Conservation (phyloP, 2,888 invertebrate genomes). For the Leptinotarsa tumamoca region DNA sequence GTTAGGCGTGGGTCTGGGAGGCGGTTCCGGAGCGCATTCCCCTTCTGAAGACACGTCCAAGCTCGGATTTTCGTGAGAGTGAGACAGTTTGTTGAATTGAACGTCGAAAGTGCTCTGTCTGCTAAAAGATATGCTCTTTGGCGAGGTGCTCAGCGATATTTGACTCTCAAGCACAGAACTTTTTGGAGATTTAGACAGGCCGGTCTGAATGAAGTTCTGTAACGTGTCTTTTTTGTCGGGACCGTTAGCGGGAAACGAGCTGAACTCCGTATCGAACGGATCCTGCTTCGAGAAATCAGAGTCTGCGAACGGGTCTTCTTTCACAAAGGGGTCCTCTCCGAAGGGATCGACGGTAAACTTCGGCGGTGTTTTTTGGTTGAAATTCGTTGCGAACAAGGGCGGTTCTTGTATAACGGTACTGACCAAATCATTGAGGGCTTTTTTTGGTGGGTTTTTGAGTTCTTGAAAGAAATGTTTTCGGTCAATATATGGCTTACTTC, state of each 20-base stretch:
- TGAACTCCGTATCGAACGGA: slow-evolving; percentile 71
- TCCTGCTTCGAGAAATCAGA: slow-evolving; percentile 71
- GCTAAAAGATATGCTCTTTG: slow-evolving; percentile 63
- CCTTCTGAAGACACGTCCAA: slow-evolving; percentile 63
- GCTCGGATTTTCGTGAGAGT: slow-evolving; percentile 61
- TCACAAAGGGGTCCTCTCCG: slow-evolving; percentile 81
- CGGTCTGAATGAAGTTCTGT: slow-evolving; percentile 43
- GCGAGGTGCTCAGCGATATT: slow-evolving; percentile 47
- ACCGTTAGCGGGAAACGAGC: slow-evolving; percentile 34
- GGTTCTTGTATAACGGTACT: slow-evolving; percentile 45
- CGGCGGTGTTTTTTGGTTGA: slow-evolving; percentile 42
- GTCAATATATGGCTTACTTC: slow-evolving; percentile 92
- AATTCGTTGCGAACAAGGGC: slow-evolving; percentile 44
- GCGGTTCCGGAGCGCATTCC: slow-evolving; percentile 73
- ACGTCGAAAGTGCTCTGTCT: slow-evolving; percentile 57
- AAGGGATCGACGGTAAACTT: slow-evolving; percentile 73
- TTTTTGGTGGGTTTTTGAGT: slow-evolving; percentile 93
- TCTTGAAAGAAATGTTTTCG: slow-evolving; percentile 97
- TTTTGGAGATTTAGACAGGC: slow-evolving; percentile 57
- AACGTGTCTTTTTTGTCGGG: slow-evolving; percentile 43
- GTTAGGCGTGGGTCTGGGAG: slow-evolving; percentile 76
- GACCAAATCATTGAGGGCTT: slow-evolving; percentile 88
- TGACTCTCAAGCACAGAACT: slow-evolving; percentile 52
- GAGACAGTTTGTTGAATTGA: slow-evolving; percentile 53
- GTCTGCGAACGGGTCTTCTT: slow-evolving; percentile 76